Percentiles rank a stretch among this genome's conserved stretches.
Evolutionary conservation across 2,888 invertebrate species (phyloP).

Genomic region (Eupithecia abbreviata): DNA sequence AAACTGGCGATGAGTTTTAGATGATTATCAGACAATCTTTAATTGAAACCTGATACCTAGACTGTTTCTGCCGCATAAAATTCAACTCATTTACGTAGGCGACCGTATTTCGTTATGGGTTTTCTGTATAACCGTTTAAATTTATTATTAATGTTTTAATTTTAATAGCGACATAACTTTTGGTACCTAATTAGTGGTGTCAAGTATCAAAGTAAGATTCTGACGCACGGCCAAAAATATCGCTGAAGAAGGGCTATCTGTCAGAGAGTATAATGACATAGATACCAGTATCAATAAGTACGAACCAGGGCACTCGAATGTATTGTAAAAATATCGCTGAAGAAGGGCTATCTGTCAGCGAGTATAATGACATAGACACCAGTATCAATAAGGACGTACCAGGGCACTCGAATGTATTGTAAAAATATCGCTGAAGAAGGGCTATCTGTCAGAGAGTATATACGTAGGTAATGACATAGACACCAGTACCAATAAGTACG

Average conservation of each 20-base stretch:
- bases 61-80: conserved; percentile 40
- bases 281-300: too few relatives aligned
- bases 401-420: too few relatives aligned
- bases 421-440: too few relatives aligned
- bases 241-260: background rate
- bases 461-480: too few relatives aligned
- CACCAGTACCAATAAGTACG: too few relatives aligned
- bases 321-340: too few relatives aligned
- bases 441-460: too few relatives aligned
- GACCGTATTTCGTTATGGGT: conserved; percentile 36
- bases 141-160: conserved; percentile 36
- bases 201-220: conserved; percentile 26
- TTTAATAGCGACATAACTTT: conserved; percentile 36
- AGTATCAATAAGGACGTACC: too few relatives aligned
- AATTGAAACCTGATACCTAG: conserved; percentile 69
- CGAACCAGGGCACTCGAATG: too few relatives aligned
- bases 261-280: background rate
- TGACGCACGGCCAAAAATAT: conserved; percentile 1
- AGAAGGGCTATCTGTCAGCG: too few relatives aligned
- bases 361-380: too few relatives aligned
- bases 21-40: conserved; percentile 61
- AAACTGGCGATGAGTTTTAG: conserved; percentile 45
- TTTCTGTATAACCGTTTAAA: conserved; percentile 17
- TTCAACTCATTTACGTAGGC: conserved; percentile 48
- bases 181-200: conserved; percentile 40